Base-by-base conservation (phyloP, 2,113 vertebrate genomes). In the Salvator merianae region DNA sequence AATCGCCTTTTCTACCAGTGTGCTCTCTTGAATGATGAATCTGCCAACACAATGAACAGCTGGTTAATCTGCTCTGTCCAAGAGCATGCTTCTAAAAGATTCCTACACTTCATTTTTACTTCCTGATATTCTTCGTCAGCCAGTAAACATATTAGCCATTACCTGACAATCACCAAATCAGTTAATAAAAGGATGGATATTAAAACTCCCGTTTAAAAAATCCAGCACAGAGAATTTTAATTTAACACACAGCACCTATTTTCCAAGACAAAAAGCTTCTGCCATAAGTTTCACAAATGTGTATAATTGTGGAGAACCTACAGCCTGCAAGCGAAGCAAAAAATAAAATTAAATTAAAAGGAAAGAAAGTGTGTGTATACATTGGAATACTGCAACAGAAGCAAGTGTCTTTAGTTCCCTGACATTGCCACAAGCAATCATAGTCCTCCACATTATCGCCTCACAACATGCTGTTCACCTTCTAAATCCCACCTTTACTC, bases 401-500 rank as follows among this genome's bases (percentile, higher is more conserved):
- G 26, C 8, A 14, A 38, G 71, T 9, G 7, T 18, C n/a, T n/a
- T 30, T 68, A 68, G 18, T 47, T 30, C 18, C 16, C 34, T 79
- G 14, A 3, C 4, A 43, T 24, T 43, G 36, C 12, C 16, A 36
- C 30, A 16, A 30, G 59, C 30, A 80, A 26, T 69, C 24, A 34
- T 8, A 26, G 26, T 26, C 22, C 26, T 40, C 7, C n/a, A 28
- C 12, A 81, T 72, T 22, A 32, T 62, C 69, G 47, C 38, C 72
- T 40, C 66, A 59, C 13, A 81, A 22, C 22, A 22, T 5, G 14
- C 9, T 32, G 28, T 28, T 24, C 24, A 26, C 38, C 87, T 88
- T 53, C 80, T 84, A 83, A 69, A 83, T 28, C 3, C 22, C 32
- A 59, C 55, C 28, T 3, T 63, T 62, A 97, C 97, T 97, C 93